phyloP scores from a whole-genome alignment of 2,888 invertebrate species.

The Gymnoscelis rufifasciata region DNA sequence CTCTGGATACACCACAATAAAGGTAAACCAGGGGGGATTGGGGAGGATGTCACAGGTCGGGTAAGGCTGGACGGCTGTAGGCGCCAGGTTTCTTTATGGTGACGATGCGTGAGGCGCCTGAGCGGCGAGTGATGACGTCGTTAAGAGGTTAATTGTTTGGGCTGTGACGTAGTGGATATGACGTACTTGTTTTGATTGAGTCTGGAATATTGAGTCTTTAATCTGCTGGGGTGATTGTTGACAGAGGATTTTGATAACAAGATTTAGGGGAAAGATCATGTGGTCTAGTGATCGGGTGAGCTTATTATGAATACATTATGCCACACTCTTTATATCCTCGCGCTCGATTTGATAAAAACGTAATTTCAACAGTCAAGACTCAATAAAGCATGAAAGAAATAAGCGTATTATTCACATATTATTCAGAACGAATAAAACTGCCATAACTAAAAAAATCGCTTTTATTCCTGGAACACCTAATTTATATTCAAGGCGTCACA shows the following conservation, averaged over 20 bases:
- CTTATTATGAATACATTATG: too few species aligned
- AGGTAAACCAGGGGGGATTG: conserved; percentile 17
- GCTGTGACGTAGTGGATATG: conserved; percentile 19
- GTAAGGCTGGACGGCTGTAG: conserved; percentile 9
- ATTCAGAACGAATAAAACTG: too few species aligned
- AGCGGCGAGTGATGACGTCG: conserved; percentile 40
- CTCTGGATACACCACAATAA: conserved; percentile 8
- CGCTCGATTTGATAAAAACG: too few species aligned
- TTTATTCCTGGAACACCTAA: conserved; percentile 1
- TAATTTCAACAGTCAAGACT: too few species aligned
- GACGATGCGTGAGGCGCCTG: conserved; percentile 53
- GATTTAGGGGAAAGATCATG: too few species aligned
- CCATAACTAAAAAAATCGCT: background rate
- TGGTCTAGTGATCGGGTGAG: too few species aligned
- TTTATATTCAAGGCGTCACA: conserved; percentile 16
- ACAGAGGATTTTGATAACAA: too few species aligned
- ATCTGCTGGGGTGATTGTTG: background rate
- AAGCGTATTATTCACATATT: too few species aligned
- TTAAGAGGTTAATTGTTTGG: conserved; percentile 29
- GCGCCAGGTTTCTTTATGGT: conserved; percentile 50
- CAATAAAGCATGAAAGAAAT: too few species aligned
- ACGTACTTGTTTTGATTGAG: conserved; percentile 12
- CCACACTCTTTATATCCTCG: too few species aligned
- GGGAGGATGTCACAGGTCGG: conserved; percentile 7
- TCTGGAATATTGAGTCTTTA: conserved; percentile 2